These are phyloP conservation scores for Deilephila elpenor DNA, from an alignment of 2,888 invertebrate genomes.

Conservation along the genomic window DNA sequence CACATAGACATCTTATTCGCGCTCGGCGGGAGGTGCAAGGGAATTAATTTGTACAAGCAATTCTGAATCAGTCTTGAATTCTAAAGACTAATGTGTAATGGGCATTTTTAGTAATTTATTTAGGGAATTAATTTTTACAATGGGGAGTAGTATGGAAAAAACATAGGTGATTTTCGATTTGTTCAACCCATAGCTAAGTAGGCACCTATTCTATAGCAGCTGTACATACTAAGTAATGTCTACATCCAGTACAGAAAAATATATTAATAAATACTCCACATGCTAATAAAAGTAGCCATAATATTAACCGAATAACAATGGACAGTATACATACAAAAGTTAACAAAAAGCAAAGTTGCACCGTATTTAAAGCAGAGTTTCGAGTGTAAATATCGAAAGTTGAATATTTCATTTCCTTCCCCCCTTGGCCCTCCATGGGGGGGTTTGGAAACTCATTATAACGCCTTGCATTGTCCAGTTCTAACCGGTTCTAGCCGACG, in stretches of 20 bases:
- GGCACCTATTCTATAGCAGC: too few species aligned
- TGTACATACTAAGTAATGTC: too few species aligned
- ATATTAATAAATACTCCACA: background rate
- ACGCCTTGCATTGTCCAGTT: conserved; percentile 43
- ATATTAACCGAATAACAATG: background rate
- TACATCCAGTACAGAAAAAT: too few species aligned
- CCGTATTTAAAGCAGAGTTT: conserved; percentile 50
- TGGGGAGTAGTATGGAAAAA: too few species aligned
- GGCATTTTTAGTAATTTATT: too few species aligned
- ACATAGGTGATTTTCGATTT: too few species aligned
- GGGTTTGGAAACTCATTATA: conserved; percentile 52
- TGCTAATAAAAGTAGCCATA: background rate
- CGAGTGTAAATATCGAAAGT: conserved; percentile 63
- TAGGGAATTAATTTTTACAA: too few species aligned
- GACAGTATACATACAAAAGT: conserved; percentile 34
- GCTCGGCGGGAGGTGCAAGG: background rate
- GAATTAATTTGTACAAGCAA: background rate
- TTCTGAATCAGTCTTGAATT: too few species aligned
- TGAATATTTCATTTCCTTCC: conserved; percentile 62
- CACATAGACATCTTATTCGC: background rate
- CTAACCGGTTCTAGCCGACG: conserved; percentile 31
- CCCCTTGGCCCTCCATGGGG: conserved; percentile 12
- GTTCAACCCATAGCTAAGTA: too few species aligned
- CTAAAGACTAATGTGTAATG: too few species aligned
- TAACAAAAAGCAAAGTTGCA: conserved; percentile 49